Conservation (phyloP, 2,797 vertebrate genomes). For the Acanthurus tractus region DNA sequence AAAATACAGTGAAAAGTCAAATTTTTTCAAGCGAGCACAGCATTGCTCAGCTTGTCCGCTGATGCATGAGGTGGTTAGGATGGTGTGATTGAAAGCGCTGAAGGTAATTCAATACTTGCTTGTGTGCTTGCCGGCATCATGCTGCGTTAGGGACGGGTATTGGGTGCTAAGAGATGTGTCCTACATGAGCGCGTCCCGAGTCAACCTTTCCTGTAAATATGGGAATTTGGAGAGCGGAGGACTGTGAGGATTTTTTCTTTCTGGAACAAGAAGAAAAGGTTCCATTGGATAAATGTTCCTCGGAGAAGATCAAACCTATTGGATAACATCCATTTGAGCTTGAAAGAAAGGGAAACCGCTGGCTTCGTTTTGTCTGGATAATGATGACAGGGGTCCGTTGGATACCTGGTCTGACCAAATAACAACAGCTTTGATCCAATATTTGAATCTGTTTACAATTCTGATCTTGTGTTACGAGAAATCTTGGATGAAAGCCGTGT, state of each 20-base stretch:
- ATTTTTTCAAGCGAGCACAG: conserved; percentile 37
- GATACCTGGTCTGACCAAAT: conserved; percentile 28
- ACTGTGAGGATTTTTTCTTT: conserved; percentile 35
- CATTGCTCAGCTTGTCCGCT: conserved; percentile 17
- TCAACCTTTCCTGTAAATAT: conserved; percentile 47
- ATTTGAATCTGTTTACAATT: conserved; percentile 16
- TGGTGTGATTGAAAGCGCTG: conserved; percentile 34
- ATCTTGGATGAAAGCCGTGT: neutral
- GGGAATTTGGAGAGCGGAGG: conserved; percentile 25
- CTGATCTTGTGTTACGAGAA: neutral
- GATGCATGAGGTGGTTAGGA: conserved; percentile 44
- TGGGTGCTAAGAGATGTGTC: conserved; percentile 38
- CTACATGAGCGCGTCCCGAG: conserved; percentile 33
- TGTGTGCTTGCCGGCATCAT: conserved; percentile 41
- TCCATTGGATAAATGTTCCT: conserved; percentile 26
- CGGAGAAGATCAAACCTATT: conserved; percentile 49
- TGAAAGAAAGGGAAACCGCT: conserved; percentile 60
- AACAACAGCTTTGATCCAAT: conserved; percentile 25
- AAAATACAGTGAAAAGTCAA: conserved; percentile 19
- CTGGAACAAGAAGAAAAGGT: conserved; percentile 36
- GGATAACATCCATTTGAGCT: conserved; percentile 60
- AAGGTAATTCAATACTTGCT: conserved; percentile 50
- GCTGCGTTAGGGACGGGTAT: conserved; percentile 10
- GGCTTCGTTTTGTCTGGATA: conserved; percentile 54
- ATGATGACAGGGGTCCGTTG: conserved; percentile 37